Evolutionary conservation across 1,140 invertebrate genomes (phyloP), one percentile per base, ranked within the genome.

Genomic region (Tetramorium parvispinum): DNA sequence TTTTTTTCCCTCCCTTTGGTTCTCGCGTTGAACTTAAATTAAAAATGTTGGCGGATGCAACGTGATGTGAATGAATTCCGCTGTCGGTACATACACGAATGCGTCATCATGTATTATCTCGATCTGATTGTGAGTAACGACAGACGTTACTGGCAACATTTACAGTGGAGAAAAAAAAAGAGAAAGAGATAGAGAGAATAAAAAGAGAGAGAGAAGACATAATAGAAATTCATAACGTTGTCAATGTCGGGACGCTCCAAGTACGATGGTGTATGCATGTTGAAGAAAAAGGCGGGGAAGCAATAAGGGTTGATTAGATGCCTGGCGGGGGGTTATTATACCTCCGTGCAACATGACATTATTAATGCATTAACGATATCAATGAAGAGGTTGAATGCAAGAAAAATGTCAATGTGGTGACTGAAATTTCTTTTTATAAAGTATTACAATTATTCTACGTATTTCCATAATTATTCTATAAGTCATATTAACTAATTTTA

Each of bases 1-100:
- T 81, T 82, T 82, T 82, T 79, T 53, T 65, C 27, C n/a, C n/a
- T 21, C 6, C 37, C 8, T 32, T 66, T 32, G 65, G 3, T 43
- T 73, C 27, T 51, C 40, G 37, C 65, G 88, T 83, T 71, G 65
- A 89, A 89, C 88, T 89, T 89, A 89, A 89, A 89, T 89, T 83
- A 89, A 89, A 89, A 89, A 89, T 87, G 85, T 89, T 89, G 76
- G 88, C 66, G 37, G 40, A 21, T 73, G 51, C 85, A 40, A 90
- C 88, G 88, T 89, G 88, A 87, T 13, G n/a, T 16, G 88, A 90
- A 90, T 90, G 63, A 57, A 43, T 82, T 3, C 40, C 24, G 21
- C n/a, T 57, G 24, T 18, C 16, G 21, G 18, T 65, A n/a, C n/a
- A 6, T 70, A 40, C 27, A 24, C n/a, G 46, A 46, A 53, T 43